Conservation (phyloP, 1,140 invertebrate species). For the Octopus sinensis region DNA sequence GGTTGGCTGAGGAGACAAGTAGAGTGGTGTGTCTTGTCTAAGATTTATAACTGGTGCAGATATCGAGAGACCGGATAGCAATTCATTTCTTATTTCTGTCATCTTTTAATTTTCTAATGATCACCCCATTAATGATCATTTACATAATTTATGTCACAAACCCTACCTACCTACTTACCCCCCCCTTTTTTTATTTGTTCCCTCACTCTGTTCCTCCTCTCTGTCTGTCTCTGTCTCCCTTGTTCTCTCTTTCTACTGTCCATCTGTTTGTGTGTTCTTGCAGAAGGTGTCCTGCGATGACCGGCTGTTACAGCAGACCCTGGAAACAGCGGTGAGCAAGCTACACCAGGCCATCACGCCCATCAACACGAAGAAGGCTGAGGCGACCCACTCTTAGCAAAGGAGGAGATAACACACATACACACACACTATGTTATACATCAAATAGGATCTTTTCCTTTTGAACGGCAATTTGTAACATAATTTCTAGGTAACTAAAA, state of each 20-base stretch:
- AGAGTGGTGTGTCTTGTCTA: background rate
- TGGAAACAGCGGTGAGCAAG: constrained; percentile 81
- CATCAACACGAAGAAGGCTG: constrained; percentile 22
- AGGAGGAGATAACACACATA: too few species aligned
- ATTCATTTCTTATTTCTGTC: background rate
- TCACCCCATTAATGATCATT: background rate
- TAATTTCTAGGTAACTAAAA: too few species aligned
- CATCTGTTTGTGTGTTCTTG: constrained; percentile 39
- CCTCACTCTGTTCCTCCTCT: background rate
- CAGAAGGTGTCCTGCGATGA: constrained; percentile 82
- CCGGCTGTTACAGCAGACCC: constrained; percentile 76
- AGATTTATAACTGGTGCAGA: background rate
- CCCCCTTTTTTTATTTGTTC: background rate
- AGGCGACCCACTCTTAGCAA: too few species aligned
- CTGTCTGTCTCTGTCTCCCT: background rate
- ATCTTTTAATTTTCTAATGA: background rate
- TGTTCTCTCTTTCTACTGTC: background rate
- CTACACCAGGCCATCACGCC: constrained; percentile 81
- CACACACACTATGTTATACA: too few species aligned
- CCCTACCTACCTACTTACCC: background rate
- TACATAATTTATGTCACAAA: background rate
- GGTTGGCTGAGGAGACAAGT: background rate
- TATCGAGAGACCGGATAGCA: background rate
- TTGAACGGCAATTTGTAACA: too few species aligned
- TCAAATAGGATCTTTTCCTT: too few species aligned